Evolutionary conservation across 1,140 invertebrate species (phyloP).

Genomic region (Fopius arisanus): DNA sequence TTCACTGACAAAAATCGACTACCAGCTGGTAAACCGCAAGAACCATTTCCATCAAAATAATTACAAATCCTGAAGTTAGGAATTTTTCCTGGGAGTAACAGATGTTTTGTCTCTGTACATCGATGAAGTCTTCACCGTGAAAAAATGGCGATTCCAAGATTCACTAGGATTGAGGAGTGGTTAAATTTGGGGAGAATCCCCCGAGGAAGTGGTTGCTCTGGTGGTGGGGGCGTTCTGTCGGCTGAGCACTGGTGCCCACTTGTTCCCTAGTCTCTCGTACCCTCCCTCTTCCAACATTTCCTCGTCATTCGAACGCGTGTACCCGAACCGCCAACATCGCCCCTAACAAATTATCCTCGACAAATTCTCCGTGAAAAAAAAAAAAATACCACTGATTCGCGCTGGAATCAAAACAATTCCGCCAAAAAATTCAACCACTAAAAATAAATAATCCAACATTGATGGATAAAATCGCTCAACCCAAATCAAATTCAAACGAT

Average conservation of each 20-base stretch:
- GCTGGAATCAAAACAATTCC: background rate
- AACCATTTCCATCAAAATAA: too few relatives aligned
- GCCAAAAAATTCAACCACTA: background rate
- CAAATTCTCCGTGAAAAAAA: background rate
- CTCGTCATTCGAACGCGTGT: conserved; percentile 56
- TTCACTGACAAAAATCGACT: too few relatives aligned
- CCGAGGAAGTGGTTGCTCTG: background rate
- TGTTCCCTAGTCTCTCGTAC: conserved; percentile 36
- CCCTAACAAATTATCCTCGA: background rate
- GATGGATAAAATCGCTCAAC: background rate
- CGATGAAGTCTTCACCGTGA: background rate
- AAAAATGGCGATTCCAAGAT: background rate
- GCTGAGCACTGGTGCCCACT: conserved; percentile 41
- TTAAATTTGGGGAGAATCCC: background rate
- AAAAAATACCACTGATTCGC: background rate
- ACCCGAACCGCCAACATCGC: conserved; percentile 51
- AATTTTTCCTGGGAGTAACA: too few relatives aligned
- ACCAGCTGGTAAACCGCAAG: too few relatives aligned
- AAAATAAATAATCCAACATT: background rate
- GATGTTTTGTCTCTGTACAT: too few relatives aligned
- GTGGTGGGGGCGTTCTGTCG: conserved; percentile 26
- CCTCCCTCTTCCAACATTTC: conserved; percentile 32
- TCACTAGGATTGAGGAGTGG: background rate
- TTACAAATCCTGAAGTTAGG: too few relatives aligned
- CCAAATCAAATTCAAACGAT: background rate